phyloP scores from a whole-genome alignment of 2,113 vertebrate species.

The Rhipidura dahli region DNA sequence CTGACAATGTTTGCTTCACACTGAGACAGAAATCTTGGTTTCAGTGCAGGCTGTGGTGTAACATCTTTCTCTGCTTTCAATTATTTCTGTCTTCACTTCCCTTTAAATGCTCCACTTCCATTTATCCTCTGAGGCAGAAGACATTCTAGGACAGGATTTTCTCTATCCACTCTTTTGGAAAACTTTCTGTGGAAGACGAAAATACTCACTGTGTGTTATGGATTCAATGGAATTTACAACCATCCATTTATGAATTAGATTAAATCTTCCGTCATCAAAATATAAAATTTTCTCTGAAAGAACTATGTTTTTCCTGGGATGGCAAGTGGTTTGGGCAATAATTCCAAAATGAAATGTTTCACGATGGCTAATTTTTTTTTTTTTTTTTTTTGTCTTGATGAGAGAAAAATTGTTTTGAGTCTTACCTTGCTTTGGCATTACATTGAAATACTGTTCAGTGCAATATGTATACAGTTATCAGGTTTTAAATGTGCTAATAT shows the following conservation, averaged over 20 bases:
- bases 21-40: background rate
- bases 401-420: background rate
- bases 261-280: background rate
- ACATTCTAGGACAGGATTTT: background rate
- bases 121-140: background rate
- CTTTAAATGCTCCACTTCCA: background rate
- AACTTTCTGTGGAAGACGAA: background rate
- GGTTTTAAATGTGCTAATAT: background rate
- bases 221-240: background rate
- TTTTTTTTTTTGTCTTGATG: background rate
- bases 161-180: background rate
- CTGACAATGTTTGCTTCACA: background rate
- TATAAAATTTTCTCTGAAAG: background rate
- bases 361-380: background rate
- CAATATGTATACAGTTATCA: background rate
- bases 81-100: background rate
- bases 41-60: background rate
- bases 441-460: background rate
- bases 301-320: background rate
- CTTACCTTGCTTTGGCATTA: background rate
- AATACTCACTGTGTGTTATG: background rate
- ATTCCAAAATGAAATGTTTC: background rate
- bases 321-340: background rate
- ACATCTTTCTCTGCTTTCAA: background rate
- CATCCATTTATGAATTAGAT: background rate